These are phyloP conservation scores for Ctenopoma kingsleyae DNA, from an alignment of 2,797 vertebrate genomes.

Conservation along the genomic window DNA sequence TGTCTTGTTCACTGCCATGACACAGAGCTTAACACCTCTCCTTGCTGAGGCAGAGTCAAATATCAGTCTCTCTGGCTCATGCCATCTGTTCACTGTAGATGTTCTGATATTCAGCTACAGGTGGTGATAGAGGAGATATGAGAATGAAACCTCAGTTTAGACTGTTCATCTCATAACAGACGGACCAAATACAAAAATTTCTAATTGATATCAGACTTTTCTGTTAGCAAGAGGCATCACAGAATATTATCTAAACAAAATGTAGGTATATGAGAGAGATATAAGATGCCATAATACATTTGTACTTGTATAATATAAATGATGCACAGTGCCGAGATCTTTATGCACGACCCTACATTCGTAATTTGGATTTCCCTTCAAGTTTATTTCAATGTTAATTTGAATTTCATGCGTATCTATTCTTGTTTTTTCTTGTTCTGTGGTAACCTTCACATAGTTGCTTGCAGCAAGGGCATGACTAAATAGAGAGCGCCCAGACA, in stretches of 20 bases:
- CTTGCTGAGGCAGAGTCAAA: slow-evolving; percentile 34
- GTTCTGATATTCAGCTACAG: slow-evolving; percentile 49
- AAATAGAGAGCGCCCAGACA: slow-evolving; percentile 2
- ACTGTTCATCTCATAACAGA: slow-evolving; percentile 35
- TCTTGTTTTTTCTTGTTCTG: slow-evolving; percentile 1
- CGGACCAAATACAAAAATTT: slow-evolving; percentile 32
- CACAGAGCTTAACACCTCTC: slow-evolving; percentile 30
- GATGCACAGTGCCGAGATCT: not conserved
- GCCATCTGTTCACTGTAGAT: slow-evolving; percentile 55
- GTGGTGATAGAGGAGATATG: slow-evolving; percentile 53
- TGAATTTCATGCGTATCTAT: slow-evolving; percentile 4
- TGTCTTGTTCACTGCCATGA: not conserved
- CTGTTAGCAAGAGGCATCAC: not conserved
- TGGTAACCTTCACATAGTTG: slow-evolving; percentile 15
- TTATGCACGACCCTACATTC: not conserved
- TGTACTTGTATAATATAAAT: not conserved
- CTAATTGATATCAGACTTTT: slow-evolving; percentile 48
- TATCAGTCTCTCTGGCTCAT: slow-evolving; percentile 24
- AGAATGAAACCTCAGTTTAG: slow-evolving; percentile 36
- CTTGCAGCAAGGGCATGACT: slow-evolving; percentile 4
- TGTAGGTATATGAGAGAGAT: not conserved
- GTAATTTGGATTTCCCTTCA: slow-evolving; percentile 4
- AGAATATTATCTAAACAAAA: not conserved
- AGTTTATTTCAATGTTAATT: not conserved
- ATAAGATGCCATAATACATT: not conserved